Evolutionary conservation across 2,797 vertebrate species (phyloP), one percentile per base, ranked within the genome.

Genomic region (Brotula barbata): DNA sequence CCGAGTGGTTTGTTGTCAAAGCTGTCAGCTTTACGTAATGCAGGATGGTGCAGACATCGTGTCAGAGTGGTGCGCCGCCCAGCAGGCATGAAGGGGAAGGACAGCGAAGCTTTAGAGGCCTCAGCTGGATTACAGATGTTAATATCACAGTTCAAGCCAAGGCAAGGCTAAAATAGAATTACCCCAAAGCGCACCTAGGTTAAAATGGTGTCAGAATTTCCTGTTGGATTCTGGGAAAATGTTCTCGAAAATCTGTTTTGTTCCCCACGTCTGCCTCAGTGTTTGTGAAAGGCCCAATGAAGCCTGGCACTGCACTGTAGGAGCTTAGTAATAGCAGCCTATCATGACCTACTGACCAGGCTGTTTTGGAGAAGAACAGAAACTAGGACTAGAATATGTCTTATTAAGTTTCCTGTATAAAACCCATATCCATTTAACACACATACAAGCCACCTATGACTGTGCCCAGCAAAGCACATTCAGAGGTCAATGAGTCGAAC

Each of bases 241-340:
- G 49, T 60, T 69, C 60, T 37, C 49, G 59, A 75, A 68, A 72
- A 75, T 54, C 43, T 70, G 58, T 70, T 78, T 73, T 80, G 74
- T 64, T 73, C 57, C 20, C 67, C 42, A 16, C 37, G 52, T 79
- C 69, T 61, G 68, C 67, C 58, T 80, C 65, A 74, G 71, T 83
- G 76, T 47, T 40, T 36, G 70, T 82, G 81, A 86, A 75, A 85
- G 82, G 78, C 79, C 85, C 5, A 53, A 78, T 71, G 62, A 85
- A 77, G 77, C 81, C 77, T 85, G 83, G 83, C 83, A 71, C 77
- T 57, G 71, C 68, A 72, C 74, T 46, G 62, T 61, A 15, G 68
- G 50, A 19, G 73, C 67, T 70, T 51, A 78, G 56, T 48, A 48
- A 60, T 62, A 71, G 56, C 54, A 60, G 68, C 70, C 52, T 58